A percentile compares a stretch with the other conserved stretches of the same genome.
phyloP scores from a whole-genome alignment of 2,797 vertebrate genomes.

The Gambusia yucatana region DNA sequence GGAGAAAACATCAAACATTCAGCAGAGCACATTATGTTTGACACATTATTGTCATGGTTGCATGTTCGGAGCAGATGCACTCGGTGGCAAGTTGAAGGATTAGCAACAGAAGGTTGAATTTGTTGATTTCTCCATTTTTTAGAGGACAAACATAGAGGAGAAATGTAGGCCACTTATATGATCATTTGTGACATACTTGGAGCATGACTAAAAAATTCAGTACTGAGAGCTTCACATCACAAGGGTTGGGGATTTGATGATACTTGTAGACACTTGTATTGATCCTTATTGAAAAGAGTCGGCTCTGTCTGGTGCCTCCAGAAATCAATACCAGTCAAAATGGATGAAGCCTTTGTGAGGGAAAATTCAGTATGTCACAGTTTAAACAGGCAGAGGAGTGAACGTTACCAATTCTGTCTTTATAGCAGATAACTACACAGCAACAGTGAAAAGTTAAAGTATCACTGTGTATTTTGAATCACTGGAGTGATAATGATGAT shows the following conservation, averaged over 20 bases:
- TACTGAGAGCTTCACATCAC: slow-evolving; percentile 15
- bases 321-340: slow-evolving; percentile 58
- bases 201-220: slow-evolving; percentile 12
- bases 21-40: slow-evolving; percentile 14
- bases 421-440: not conserved
- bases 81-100: slow-evolving; percentile 15
- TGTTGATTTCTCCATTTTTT: not conserved
- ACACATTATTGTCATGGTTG: slow-evolving; percentile 1
- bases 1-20: not conserved
- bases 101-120: not conserved
- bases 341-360: slow-evolving; percentile 27
- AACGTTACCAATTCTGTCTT: not conserved
- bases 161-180: not conserved
- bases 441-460: not conserved
- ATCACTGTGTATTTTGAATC: not conserved
- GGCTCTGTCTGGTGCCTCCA: slow-evolving; percentile 55
- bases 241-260: slow-evolving; percentile 9
- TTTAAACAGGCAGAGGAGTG: not conserved
- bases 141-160: not conserved
- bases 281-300: slow-evolving; percentile 50
- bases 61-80: not conserved
- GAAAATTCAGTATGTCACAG: slow-evolving; percentile 18
- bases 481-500: not conserved
- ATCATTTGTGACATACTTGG: not conserved
- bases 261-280: slow-evolving; percentile 53